phyloP scores from a whole-genome alignment of 2,888 invertebrate species.

The Empis stercorea region DNA sequence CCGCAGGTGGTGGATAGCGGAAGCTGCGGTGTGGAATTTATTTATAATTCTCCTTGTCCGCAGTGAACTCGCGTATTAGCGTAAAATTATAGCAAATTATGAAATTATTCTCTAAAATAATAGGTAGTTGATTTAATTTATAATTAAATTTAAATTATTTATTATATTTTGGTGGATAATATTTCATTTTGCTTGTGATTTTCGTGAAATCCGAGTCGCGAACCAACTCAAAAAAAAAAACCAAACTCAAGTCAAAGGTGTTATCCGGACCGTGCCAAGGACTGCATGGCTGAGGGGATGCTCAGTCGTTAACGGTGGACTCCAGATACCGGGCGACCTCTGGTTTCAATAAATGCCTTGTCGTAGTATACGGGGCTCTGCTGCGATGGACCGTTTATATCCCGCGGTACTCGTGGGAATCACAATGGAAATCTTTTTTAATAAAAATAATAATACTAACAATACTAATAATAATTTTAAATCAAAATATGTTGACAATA shows the following conservation, averaged over 20 bases:
- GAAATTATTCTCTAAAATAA: too few species aligned
- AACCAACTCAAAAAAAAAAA: too few species aligned
- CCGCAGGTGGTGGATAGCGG: background rate
- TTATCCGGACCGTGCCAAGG: background rate
- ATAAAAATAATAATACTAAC: too few species aligned
- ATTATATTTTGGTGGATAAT: background rate
- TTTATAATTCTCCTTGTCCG: too few species aligned
- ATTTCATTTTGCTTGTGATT: background rate
- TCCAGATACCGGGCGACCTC: background rate
- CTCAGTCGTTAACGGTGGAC: background rate
- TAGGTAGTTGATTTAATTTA: background rate
- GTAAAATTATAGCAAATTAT: too few species aligned
- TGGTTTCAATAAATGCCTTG: background rate
- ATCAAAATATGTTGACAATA: too few species aligned
- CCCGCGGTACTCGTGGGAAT: too few species aligned
- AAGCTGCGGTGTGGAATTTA: too few species aligned
- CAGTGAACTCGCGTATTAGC: too few species aligned
- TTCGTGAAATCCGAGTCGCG: background rate
- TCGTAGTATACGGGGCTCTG: background rate
- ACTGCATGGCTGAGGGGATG: background rate
- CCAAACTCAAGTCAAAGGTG: too few species aligned
- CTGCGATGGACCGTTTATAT: background rate
- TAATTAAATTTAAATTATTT: background rate
- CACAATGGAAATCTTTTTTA: too few species aligned
- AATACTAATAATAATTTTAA: too few species aligned